Base-by-base conservation (phyloP, 2,797 vertebrate genomes). In the Tolypeutes matacus region DNA sequence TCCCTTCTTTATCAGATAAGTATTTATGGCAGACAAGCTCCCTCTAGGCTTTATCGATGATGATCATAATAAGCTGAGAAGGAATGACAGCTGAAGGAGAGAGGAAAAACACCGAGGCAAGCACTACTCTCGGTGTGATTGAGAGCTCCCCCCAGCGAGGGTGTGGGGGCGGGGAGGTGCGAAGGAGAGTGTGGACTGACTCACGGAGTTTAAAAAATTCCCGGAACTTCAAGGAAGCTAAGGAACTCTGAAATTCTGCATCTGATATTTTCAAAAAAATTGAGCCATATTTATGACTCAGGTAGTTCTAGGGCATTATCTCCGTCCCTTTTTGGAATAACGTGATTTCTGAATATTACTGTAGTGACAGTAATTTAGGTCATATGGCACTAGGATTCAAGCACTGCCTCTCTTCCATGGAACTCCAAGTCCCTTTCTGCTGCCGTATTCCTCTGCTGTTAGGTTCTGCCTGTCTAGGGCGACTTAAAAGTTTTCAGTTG, bases 31-130 rank as follows among this genome's bases (percentile, higher is more conserved):
- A 85, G 96, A 93, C 89, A 76, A 82, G 70, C 91, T 92, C 84
- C 36, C 53, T 82, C 42, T 5, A 94, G 7, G 3, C 23, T 94
- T 36, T 1, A 18, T 96, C 25, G 11, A 70, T 83, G 89, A 27
- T 94, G 88, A 86, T 96, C 88, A 89, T 96, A 95, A 95, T 95
- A 96, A 89, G 96, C 93, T 92, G 60, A 95, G 93, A 85, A 95
- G 92, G 23, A 94, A 60, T 96, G 62, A 80, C 95, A 96, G 91
- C 97, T 82, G 89, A 29, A 89, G 86, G 96, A 96, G 92, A 96
- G 78, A 95, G 81, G 27, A 78, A 86, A 96, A 90, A 65, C 62
- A 86, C 0, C 1, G 58, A 93, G 49, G 0, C 27, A 2, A 95
- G 80, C 25, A 36, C 0, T n/a, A 96, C 8, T 4, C 5, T 31